Conservation (phyloP, 2,113 vertebrate species). For the Oceanites oceanicus region DNA sequence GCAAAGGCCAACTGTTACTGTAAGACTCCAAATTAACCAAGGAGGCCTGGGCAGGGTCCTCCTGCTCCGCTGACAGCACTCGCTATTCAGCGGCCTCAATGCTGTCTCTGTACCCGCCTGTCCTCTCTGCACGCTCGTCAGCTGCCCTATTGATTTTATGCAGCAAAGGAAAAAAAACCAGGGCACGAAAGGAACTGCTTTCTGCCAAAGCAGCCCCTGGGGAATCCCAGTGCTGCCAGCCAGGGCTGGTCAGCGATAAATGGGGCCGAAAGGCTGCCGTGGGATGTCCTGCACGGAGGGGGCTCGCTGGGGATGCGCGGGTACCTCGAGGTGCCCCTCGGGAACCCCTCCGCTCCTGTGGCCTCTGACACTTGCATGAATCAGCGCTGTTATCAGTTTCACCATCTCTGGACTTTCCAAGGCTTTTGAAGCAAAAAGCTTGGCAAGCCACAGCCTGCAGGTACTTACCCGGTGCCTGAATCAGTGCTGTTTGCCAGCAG, state of each 20-base stretch:
- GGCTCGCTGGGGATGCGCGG: neutral
- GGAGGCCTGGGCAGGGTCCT: constrained; percentile 17
- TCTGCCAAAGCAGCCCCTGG: constrained; percentile 9
- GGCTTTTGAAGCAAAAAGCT: neutral
- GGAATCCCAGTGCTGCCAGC: constrained; percentile 1
- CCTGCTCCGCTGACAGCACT: constrained; percentile 16
- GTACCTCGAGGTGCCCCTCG: neutral
- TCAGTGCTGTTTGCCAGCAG: neutral
- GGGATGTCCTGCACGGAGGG: neutral
- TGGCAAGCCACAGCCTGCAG: neutral
- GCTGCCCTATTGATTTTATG: constrained; percentile 37
- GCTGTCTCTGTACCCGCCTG: constrained; percentile 15
- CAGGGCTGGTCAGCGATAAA: neutral
- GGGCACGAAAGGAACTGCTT: neutral
- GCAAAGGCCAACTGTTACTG: constrained; percentile 40
- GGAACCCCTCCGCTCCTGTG: neutral
- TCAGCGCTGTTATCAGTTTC: neutral
- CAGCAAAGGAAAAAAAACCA: neutral
- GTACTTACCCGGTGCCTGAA: neutral
- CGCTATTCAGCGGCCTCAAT: constrained; percentile 37
- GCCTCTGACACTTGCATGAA: neutral
- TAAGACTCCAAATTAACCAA: constrained; percentile 8
- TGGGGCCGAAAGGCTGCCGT: neutral
- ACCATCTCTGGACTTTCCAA: neutral
- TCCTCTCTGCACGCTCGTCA: neutral